Evolutionary conservation across 2,888 invertebrate genomes (phyloP).

Genomic region (Podotricha telesiphe): DNA sequence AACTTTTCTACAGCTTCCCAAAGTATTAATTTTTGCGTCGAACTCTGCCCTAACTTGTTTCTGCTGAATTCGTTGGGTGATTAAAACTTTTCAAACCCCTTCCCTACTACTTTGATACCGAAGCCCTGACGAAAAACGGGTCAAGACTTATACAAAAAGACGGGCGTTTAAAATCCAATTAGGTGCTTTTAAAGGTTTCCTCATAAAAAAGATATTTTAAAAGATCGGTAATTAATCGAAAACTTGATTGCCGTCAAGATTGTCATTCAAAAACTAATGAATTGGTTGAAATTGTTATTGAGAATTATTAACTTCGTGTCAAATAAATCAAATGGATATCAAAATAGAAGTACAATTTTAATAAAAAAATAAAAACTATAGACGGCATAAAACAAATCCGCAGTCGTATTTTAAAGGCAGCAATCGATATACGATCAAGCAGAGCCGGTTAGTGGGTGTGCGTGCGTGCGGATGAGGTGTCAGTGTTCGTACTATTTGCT

Average conservation of each 20-base stretch:
- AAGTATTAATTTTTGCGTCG: slow-evolving; percentile 36
- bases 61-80: slow-evolving; percentile 32
- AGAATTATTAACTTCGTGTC: background rate
- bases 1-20: slow-evolving; percentile 27
- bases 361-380: slow-evolving; percentile 1
- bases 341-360: background rate
- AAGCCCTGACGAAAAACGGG: slow-evolving; percentile 39
- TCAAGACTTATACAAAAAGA: slow-evolving; percentile 38
- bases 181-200: slow-evolving; percentile 40
- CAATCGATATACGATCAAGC: slow-evolving; percentile 72
- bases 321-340: background rate
- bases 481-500: slow-evolving; percentile 37
- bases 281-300: background rate
- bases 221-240: slow-evolving; percentile 36
- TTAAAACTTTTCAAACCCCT: slow-evolving; percentile 37
- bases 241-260: slow-evolving; percentile 23
- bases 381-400: slow-evolving; percentile 38
- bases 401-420: slow-evolving; percentile 59
- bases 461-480: slow-evolving; percentile 42
- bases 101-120: slow-evolving; percentile 31
- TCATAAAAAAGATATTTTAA: slow-evolving; percentile 37
- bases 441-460: slow-evolving; percentile 58
- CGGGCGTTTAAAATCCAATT: slow-evolving; percentile 42
- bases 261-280: slow-evolving; percentile 20
- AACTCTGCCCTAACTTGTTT: slow-evolving; percentile 35